Conservation (phyloP, 2,113 vertebrate species). For the Vicugna pacos region DNA sequence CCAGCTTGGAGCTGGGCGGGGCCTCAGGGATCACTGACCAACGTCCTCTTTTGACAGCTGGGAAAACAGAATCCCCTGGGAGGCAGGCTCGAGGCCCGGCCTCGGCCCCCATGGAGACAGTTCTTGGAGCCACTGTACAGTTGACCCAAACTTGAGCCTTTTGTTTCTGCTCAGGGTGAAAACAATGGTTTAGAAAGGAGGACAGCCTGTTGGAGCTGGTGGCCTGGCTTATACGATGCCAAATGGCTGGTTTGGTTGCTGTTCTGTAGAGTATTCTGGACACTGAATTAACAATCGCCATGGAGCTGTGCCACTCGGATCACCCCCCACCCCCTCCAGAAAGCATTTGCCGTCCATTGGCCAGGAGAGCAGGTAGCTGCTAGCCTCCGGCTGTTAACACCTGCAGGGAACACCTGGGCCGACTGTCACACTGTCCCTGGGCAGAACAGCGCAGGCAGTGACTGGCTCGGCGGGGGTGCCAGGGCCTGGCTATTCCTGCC, state of each 20-base stretch:
- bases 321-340: fast-evolving
- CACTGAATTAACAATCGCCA: fast-evolving
- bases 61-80: neutral
- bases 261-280: neutral
- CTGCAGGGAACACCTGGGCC: neutral
- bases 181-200: neutral
- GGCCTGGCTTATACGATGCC: neutral
- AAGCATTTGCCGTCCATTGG: neutral
- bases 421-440: neutral
- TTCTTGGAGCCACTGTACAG: neutral
- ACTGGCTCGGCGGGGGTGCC: fast-evolving
- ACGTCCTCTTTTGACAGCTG: neutral
- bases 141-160: neutral
- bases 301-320: fast-evolving
- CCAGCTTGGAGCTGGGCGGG: neutral
- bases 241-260: neutral
- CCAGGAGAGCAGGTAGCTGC: neutral
- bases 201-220: neutral
- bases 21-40: neutral
- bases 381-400: neutral
- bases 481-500: neutral
- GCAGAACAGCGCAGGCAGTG: neutral
- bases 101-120: neutral
- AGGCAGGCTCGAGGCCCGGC: neutral
- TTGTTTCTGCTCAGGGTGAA: neutral